phyloP scores from a whole-genome alignment of 2,113 vertebrate genomes.

The Xyrauchen texanus region DNA sequence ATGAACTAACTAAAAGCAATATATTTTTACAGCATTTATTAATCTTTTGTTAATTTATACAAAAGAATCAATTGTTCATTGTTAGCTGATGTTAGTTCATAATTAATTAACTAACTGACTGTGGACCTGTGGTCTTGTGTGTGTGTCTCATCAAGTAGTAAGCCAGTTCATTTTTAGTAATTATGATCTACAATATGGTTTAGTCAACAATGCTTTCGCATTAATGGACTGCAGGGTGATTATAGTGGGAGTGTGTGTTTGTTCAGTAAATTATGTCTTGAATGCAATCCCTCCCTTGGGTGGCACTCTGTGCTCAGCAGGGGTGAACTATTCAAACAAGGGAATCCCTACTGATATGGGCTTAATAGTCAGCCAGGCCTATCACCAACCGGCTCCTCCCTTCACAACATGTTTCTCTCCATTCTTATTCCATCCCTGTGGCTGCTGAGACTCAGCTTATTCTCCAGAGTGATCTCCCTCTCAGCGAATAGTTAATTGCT shows the following conservation, averaged over 20 bases:
- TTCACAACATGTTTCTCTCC: constrained; percentile 9
- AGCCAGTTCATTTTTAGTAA: too few relatives aligned
- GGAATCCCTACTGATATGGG: constrained; percentile 25
- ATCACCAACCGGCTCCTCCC: not conserved
- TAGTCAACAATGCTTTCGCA: not conserved
- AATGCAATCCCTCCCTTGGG: constrained; percentile 33
- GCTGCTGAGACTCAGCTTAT: constrained; percentile 2
- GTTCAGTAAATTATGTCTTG: constrained; percentile 21
- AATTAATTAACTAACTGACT: too few relatives aligned
- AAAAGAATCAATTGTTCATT: too few relatives aligned
- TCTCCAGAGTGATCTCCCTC: constrained; percentile 14
- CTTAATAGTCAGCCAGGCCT: constrained; percentile 6
- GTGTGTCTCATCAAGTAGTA: too few relatives aligned
- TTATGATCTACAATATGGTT: too few relatives aligned
- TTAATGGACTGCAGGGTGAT: constrained; percentile 26
- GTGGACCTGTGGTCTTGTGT: too few relatives aligned
- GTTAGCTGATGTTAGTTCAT: too few relatives aligned
- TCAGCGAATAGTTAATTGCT: constrained; percentile 22
- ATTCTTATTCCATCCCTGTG: not conserved
- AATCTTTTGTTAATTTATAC: too few relatives aligned
- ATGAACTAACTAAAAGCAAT: too few relatives aligned
- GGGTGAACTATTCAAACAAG: constrained; percentile 35
- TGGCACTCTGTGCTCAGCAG: constrained; percentile 28
- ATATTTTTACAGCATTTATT: too few relatives aligned
- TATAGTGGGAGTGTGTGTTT: constrained; percentile 34